phyloP scores from a whole-genome alignment of 2,888 invertebrate genomes.

The Icerya purchasi region DNA sequence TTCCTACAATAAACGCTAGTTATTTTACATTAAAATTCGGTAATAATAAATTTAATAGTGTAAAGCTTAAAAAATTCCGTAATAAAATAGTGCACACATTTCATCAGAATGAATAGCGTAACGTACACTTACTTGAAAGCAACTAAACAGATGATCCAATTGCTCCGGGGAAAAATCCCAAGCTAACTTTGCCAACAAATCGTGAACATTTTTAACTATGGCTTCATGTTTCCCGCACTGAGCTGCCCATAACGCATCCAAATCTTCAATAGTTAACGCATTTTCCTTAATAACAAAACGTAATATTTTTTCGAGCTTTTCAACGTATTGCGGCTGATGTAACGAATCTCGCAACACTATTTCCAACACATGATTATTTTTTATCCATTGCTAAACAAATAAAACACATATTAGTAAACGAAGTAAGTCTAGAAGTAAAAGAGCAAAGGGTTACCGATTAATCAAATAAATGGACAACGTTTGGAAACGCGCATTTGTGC shows the following conservation, averaged over 20 bases:
- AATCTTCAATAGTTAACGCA: conserved; percentile 66
- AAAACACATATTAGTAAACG: too few species aligned
- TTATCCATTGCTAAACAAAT: conserved; percentile 94
- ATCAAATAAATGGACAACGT: too few species aligned
- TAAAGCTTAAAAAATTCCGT: not conserved
- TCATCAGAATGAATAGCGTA: not conserved
- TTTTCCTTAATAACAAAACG: conserved; percentile 89
- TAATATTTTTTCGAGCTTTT: conserved; percentile 89
- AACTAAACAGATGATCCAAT: conserved; percentile 87
- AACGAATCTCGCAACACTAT: conserved; percentile 86
- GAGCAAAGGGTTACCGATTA: too few species aligned
- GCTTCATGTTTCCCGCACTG: conserved; percentile 96
- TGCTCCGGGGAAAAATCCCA: conserved; percentile 98
- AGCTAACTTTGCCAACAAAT: conserved; percentile 81
- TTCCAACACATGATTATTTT: conserved; percentile 82
- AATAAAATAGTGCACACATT: not conserved
- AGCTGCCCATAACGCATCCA: conserved; percentile 91
- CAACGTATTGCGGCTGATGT: conserved; percentile 94
- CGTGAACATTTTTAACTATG: conserved; percentile 94
- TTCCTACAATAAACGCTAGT: not conserved
- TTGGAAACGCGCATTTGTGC: too few species aligned
- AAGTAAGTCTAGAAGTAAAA: too few species aligned
- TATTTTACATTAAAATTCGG: not conserved
- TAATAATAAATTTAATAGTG: not conserved
- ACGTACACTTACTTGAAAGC: conserved; percentile 49